phyloP scores from a whole-genome alignment of 1,140 invertebrate genomes.

The Liolophura sinensis region DNA sequence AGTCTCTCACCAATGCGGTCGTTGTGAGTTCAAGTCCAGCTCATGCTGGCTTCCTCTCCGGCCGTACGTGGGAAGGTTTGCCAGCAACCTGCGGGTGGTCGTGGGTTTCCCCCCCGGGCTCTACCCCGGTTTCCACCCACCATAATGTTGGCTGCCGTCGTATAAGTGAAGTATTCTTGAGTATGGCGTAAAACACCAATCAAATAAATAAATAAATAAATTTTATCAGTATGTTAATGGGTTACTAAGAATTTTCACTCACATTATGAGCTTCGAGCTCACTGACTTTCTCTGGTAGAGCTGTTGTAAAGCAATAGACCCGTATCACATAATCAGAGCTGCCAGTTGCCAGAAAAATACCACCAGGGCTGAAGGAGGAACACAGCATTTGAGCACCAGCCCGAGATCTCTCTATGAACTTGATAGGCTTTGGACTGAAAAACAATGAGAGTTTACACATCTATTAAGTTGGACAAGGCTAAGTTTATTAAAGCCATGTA shows the following conservation, averaged over 20 bases:
- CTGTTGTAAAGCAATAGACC: conserved; percentile 81
- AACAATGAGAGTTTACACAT: conserved; percentile 23
- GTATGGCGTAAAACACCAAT: too few species aligned
- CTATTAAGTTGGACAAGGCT: neutral
- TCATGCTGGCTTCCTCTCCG: too few species aligned
- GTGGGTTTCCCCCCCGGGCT: too few species aligned
- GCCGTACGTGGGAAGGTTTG: too few species aligned
- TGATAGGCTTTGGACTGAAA: conserved; percentile 78
- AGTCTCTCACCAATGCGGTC: too few species aligned
- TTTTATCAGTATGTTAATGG: neutral
- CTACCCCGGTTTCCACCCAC: too few species aligned
- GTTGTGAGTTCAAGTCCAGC: too few species aligned
- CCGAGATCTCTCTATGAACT: conserved; percentile 90
- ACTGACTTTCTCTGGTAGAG: conserved; percentile 73
- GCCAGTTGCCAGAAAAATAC: conserved; percentile 90
- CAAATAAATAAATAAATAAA: too few species aligned
- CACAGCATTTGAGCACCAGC: conserved; percentile 97
- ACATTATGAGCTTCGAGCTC: conserved; percentile 85
- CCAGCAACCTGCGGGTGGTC: too few species aligned
- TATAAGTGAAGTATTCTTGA: too few species aligned
- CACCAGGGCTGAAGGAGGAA: conserved; percentile 91
- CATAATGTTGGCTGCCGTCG: too few species aligned
- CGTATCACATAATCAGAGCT: conserved; percentile 92
- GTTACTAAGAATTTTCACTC: conserved; percentile 25
- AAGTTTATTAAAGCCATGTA: too few species aligned